phyloP scores from a whole-genome alignment of 2,888 invertebrate genomes.

The Sinohyriopsis cumingii region DNA sequence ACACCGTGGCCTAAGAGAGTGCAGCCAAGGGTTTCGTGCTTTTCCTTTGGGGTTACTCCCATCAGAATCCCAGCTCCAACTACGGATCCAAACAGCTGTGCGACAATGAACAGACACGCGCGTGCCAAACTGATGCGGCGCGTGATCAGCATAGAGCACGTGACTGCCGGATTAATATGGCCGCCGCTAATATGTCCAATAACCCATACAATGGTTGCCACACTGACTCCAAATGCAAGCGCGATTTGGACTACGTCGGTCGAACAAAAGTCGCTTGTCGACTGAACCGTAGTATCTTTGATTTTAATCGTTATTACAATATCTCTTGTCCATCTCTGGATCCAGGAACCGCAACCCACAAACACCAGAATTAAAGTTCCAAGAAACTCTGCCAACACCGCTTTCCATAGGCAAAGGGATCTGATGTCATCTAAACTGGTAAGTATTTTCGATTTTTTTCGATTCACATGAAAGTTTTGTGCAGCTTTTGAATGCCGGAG shows the following conservation, averaged over 20 bases:
- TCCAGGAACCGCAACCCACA: too few species aligned
- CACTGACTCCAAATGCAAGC: slow-evolving; percentile 88
- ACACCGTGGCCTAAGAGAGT: slow-evolving; percentile 65
- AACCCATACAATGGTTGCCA: slow-evolving; percentile 85
- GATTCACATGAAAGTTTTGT: too few species aligned
- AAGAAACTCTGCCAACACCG: too few species aligned
- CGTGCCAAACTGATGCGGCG: slow-evolving; percentile 85
- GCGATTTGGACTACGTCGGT: slow-evolving; percentile 79
- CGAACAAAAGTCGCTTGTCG: too few species aligned
- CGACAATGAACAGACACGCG: slow-evolving; percentile 86
- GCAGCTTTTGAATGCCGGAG: too few species aligned
- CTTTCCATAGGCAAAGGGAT: too few species aligned
- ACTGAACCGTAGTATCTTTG: too few species aligned
- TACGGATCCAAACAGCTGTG: slow-evolving; percentile 93
- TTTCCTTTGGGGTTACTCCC: slow-evolving; percentile 32
- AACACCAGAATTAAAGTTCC: too few species aligned
- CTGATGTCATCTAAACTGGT: too few species aligned
- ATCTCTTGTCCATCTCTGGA: too few species aligned
- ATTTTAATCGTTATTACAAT: too few species aligned
- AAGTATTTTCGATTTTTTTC: too few species aligned
- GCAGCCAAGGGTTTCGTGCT: slow-evolving; percentile 90
- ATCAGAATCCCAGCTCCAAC: slow-evolving; percentile 92
- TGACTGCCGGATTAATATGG: slow-evolving; percentile 71
- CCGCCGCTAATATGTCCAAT: slow-evolving; percentile 88
- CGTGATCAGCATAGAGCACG: slow-evolving; percentile 79